These are phyloP conservation scores for Microplitis deprimator DNA, from an alignment of 2,888 invertebrate species.

Conservation along the genomic window DNA sequence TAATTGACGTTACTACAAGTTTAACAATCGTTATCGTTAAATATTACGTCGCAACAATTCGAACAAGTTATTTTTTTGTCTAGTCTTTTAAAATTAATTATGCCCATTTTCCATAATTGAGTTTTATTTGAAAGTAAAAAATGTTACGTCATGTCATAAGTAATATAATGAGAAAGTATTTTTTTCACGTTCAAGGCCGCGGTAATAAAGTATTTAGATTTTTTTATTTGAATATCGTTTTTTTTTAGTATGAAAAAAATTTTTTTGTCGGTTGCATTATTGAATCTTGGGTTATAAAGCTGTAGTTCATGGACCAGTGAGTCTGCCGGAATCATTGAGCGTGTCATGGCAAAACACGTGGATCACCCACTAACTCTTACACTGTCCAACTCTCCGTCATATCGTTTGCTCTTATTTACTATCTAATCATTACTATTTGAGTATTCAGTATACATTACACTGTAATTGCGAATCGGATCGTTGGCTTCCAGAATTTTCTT, in stretches of 20 bases:
- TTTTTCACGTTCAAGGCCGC: conserved; percentile 35
- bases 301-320: conserved; percentile 38
- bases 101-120: not conserved
- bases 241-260: conserved; percentile 4
- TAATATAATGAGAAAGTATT: conserved; percentile 15
- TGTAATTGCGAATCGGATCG: conserved; percentile 33
- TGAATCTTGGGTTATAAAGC: conserved; percentile 36
- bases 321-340: conserved; percentile 42
- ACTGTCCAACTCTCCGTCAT: not conserved
- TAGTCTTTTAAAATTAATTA: conserved; percentile 1
- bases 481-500: conserved; percentile 20
- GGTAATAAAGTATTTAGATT: conserved; percentile 2
- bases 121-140: conserved; percentile 4
- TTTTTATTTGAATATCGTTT: conserved; percentile 27
- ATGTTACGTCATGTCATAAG: conserved; percentile 4
- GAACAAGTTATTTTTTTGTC: not conserved
- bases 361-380: conserved; percentile 18
- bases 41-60: no score
- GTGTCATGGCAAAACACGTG: conserved; percentile 37
- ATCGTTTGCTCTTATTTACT: not conserved
- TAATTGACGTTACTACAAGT: conserved; percentile 4
- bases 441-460: conserved; percentile 18
- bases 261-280: conserved; percentile 16
- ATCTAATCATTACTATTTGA: not conserved
- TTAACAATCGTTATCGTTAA: no score